Evolutionary conservation across 2,888 invertebrate genomes (phyloP), one percentile per base, ranked within the genome.

Genomic region (Dione juno): DNA sequence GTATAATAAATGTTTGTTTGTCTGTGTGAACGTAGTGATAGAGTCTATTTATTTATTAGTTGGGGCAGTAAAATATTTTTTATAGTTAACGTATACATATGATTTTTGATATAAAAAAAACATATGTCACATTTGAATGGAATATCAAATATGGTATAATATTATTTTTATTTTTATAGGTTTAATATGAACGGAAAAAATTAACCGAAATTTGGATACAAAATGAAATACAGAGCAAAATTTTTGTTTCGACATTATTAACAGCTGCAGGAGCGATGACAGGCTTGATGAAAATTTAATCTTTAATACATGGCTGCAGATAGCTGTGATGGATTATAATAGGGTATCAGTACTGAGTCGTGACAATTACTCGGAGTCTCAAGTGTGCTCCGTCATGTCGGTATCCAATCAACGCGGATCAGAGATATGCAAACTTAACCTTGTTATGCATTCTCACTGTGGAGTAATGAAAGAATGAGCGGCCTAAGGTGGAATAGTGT

Each of bases 271-370:
- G 37, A 10, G 59, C 53, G 61, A 37, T 53, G 61, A 54, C 53
- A 63, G 61, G 53, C 16, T 53, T 68, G 53, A 68, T 68, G 61
- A 68, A 53, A 53, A 68, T 53, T 53, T 68, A 63, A 68, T 68
- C 61, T 68, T 67, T 63, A 52, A 68, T 63, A 53, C 53, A 68
- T 40, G 61, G 68, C 53, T 61, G 63, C 53, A 68, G 68, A 68
- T 68, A 37, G 68, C 68, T 63, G 63, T 68, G 61, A 68, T 68
- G 68, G 68, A 68, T 68, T 63, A 59, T 45, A 63, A 68, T 45
- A 53, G 68, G 61, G 43, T 53, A 64, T 64, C 64, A 64, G 61
- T n/a, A 16, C 53, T 41, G 53, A 53, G 53, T 61, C 61, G 45
- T 53, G 68, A 68, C 68, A 68, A 68, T 68, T 63, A 68, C 68